Evolutionary conservation across 2,888 invertebrate species (phyloP).

Genomic region (Scaptomyza cyrtandrae): DNA sequence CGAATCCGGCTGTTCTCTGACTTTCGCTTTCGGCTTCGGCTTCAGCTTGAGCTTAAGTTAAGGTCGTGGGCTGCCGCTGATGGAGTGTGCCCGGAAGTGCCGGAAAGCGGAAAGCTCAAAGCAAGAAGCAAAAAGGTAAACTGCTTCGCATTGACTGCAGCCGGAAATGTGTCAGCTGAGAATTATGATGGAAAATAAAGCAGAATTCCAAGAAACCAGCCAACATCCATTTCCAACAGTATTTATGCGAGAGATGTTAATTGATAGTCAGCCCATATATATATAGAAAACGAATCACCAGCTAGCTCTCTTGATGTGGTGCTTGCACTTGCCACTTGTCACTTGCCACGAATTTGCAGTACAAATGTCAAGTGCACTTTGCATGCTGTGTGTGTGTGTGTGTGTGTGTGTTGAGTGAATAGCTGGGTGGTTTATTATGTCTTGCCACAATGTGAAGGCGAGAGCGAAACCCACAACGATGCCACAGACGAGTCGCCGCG

Average conservation of each 20-base stretch:
- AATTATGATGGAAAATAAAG: constrained; percentile 40
- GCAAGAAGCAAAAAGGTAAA: constrained; percentile 3
- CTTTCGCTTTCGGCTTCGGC: constrained; percentile 7
- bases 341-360: constrained; percentile 34
- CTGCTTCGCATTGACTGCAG: constrained; percentile 6
- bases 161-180: constrained; percentile 28
- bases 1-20: constrained; percentile 1
- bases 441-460: background rate
- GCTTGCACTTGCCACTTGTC: constrained; percentile 4
- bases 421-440: constrained; percentile 7
- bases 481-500: constrained; percentile 2
- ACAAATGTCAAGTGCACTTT: constrained; percentile 57
- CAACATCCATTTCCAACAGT: background rate
- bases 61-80: constrained; percentile 12
- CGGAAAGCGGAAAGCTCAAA: constrained; percentile 32
- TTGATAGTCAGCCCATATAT: constrained; percentile 26
- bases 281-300: background rate
- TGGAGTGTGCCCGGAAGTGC: constrained; percentile 48
- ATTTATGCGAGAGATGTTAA: constrained; percentile 19
- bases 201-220: background rate
- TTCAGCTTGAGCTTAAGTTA: background rate
- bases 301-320: background rate
- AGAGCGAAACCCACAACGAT: constrained; percentile 3
- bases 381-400: background rate
- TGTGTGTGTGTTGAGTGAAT: background rate